A percentile compares a stretch with the other conserved stretches of the same genome.
Conservation (phyloP, 2,797 vertebrate species). For the Siniperca scherzeri region DNA sequence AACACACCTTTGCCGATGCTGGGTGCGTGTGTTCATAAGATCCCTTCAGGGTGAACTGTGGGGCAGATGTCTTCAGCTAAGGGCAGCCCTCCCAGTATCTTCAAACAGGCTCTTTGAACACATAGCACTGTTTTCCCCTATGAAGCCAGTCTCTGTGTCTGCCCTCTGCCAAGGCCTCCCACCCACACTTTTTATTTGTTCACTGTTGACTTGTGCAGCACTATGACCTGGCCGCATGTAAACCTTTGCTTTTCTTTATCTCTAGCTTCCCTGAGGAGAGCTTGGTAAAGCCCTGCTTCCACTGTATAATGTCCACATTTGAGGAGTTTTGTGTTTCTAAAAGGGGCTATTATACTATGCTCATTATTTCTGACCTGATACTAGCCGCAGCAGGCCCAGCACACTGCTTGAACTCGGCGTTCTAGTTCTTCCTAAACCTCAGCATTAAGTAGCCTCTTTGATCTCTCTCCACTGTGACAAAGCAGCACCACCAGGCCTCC, state of each 20-base stretch:
- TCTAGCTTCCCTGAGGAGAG: conserved; percentile 38
- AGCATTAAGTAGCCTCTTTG: conserved; percentile 79
- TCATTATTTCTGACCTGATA: conserved; percentile 78
- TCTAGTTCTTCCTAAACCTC: conserved; percentile 73
- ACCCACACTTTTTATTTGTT: conserved; percentile 71
- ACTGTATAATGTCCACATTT: conserved; percentile 58
- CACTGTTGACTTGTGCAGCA: conserved; percentile 60
- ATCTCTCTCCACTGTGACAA: conserved; percentile 82
- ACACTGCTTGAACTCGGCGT: conserved; percentile 63
- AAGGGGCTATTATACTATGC: conserved; percentile 66
- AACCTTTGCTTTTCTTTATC: conserved; percentile 61
- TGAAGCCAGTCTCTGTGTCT: conserved; percentile 37
- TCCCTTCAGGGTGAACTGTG: conserved; percentile 35
- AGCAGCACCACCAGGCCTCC: conserved; percentile 73
- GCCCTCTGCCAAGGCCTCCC: conserved; percentile 56
- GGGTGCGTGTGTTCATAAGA: conserved; percentile 4
- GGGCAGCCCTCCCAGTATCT: conserved; percentile 60
- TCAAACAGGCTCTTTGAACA: conserved; percentile 57
- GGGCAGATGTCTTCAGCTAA: conserved; percentile 53
- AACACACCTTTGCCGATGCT: conserved; percentile 40
- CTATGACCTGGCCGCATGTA: conserved; percentile 53
- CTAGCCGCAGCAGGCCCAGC: conserved; percentile 60
- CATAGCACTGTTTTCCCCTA: conserved; percentile 35
- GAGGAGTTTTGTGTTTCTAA: conserved; percentile 63
- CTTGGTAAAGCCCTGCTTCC: conserved; percentile 35